phyloP scores from a whole-genome alignment of 2,888 invertebrate genomes.

The Tipula unca region DNA sequence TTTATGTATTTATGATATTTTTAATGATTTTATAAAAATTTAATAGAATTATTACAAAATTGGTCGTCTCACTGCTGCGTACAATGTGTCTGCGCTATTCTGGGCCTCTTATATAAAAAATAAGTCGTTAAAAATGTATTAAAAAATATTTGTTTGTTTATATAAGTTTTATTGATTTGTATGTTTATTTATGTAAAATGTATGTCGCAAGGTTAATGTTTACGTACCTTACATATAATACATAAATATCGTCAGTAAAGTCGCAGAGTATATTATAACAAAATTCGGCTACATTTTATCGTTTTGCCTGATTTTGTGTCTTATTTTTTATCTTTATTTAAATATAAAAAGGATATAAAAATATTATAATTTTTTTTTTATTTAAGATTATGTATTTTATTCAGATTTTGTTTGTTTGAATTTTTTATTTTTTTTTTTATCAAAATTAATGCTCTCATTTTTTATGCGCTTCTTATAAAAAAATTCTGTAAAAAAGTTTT shows the following conservation, averaged over 20 bases:
- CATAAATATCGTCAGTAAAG: too few relatives aligned
- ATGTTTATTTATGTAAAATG: not conserved
- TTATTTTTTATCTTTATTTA: not conserved
- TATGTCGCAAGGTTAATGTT: not conserved
- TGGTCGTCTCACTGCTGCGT: not conserved
- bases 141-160: not conserved
- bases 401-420: too few relatives aligned
- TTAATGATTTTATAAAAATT: not conserved
- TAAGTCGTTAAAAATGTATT: not conserved
- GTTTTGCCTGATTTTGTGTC: not conserved
- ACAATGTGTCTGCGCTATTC: not conserved
- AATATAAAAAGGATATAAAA: constrained; percentile 9
- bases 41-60: not conserved
- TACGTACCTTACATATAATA: not conserved
- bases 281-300: not conserved
- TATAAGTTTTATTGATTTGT: not conserved
- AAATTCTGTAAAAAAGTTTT: not conserved
- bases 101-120: not conserved
- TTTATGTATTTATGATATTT: not conserved
- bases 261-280: too few relatives aligned
- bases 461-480: not conserved
- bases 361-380: not conserved
- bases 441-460: not conserved
- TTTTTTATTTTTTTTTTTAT: not conserved
- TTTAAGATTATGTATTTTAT: not conserved